A percentile compares a stretch with the other conserved stretches of the same genome.
Conservation (phyloP, 2,113 vertebrate species). For the Speoplatyrhinus poulsoni region DNA sequence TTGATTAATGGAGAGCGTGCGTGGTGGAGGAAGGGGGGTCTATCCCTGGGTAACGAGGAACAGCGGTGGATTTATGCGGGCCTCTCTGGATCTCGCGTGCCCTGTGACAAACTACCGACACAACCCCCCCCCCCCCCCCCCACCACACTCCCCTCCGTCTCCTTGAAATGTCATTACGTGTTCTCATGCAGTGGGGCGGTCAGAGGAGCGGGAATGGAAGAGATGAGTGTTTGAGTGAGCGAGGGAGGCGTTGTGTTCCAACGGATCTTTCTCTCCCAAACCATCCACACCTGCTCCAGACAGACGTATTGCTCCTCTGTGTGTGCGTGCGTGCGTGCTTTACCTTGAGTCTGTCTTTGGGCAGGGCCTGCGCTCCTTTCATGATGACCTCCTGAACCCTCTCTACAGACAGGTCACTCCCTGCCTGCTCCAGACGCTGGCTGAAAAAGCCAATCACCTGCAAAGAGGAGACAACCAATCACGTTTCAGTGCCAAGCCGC, state of each 20-base stretch:
- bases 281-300: not conserved
- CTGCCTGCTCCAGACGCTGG: constrained; percentile 90
- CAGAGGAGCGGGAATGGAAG: constrained; percentile 52
- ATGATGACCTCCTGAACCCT: constrained; percentile 97
- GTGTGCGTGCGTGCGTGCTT: constrained; percentile 42
- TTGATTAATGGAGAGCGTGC: constrained; percentile 71
- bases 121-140: constrained; percentile 19
- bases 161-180: constrained; percentile 78
- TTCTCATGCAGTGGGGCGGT: constrained; percentile 41
- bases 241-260: constrained; percentile 61
- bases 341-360: constrained; percentile 95
- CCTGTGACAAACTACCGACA: constrained; percentile 59
- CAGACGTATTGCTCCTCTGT: not conserved
- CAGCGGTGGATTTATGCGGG: constrained; percentile 72
- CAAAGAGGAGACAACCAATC: constrained; percentile 41
- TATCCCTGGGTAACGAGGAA: constrained; percentile 64
- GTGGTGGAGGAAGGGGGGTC: constrained; percentile 55
- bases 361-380: constrained; percentile 92
- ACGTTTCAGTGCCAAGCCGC: not conserved
- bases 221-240: constrained; percentile 70
- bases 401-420: constrained; percentile 94
- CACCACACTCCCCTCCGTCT: constrained; percentile 55
- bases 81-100: constrained; percentile 43
- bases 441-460: constrained; percentile 97
- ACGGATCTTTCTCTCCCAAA: constrained; percentile 34